phyloP scores from a whole-genome alignment of 2,888 invertebrate species.

The Himalopsyche kuldschensis region DNA sequence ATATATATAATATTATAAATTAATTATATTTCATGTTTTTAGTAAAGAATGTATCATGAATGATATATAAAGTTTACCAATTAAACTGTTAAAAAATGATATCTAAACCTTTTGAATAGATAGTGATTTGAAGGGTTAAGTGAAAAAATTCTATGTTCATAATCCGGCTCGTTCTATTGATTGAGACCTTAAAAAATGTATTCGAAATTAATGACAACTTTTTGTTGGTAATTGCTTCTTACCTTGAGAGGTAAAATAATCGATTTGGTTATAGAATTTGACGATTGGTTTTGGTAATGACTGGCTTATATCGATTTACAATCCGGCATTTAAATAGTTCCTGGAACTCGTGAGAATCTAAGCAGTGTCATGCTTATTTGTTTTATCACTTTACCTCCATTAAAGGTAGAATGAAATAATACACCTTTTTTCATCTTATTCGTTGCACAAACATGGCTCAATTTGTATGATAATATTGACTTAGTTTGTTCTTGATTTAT shows the following conservation, averaged over 20 bases:
- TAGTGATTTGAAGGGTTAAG: not conserved
- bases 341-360: not conserved
- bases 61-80: no score
- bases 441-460: no score
- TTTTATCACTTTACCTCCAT: not conserved
- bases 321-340: not conserved
- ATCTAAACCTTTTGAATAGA: no score
- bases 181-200: conserved; percentile 16
- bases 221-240: conserved; percentile 19
- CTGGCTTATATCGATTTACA: conserved; percentile 23
- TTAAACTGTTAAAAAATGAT: no score
- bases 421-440: not conserved
- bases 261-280: conserved; percentile 37
- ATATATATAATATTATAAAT: no score
- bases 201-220: conserved; percentile 24
- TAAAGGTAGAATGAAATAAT: not conserved
- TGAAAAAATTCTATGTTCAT: not conserved
- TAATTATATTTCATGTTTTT: no score
- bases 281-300: conserved; percentile 37
- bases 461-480: no score
- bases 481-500: no score
- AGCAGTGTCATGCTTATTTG: not conserved
- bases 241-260: conserved; percentile 33
- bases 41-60: no score
- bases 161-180: not conserved